Evolutionary conservation across 2,888 invertebrate species (phyloP).

Genomic region (Acleris laterana): DNA sequence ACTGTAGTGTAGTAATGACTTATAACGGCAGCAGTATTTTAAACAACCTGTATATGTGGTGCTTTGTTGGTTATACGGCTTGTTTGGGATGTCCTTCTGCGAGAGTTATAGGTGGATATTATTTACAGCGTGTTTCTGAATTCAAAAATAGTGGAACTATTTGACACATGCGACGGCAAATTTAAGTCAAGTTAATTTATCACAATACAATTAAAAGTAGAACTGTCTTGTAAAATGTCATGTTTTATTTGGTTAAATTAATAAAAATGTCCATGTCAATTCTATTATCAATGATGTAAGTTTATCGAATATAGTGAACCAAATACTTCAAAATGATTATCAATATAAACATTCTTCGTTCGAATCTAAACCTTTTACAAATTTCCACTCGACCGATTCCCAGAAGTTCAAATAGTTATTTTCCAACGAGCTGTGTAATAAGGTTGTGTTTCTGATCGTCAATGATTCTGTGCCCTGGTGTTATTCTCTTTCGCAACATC

Average conservation of each 20-base stretch:
- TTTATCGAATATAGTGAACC: background rate
- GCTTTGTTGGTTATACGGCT: slow-evolving; percentile 2
- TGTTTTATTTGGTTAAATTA: no score
- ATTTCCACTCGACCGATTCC: slow-evolving; percentile 18
- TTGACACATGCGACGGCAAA: no score
- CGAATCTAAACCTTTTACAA: slow-evolving; percentile 26
- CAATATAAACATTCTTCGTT: background rate
- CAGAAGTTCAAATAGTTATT: slow-evolving; percentile 22
- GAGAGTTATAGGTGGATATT: background rate
- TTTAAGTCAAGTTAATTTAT: no score
- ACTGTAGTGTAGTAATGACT: slow-evolving; percentile 11
- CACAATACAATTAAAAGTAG: no score
- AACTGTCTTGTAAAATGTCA: no score
- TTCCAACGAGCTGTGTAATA: slow-evolving; percentile 42
- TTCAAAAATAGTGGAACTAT: no score
- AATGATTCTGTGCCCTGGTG: slow-evolving; percentile 19
- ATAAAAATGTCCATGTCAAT: no score
- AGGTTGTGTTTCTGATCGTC: slow-evolving; percentile 20
- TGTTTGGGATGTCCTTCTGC: background rate
- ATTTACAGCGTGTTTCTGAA: background rate
- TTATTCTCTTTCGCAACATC: slow-evolving; percentile 15
- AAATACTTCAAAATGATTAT: no score
- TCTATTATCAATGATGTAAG: no score
- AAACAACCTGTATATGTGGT: background rate
- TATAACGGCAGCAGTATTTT: slow-evolving; percentile 4